Conservation (phyloP, 1,140 invertebrate genomes). For the Heliconius congener region DNA sequence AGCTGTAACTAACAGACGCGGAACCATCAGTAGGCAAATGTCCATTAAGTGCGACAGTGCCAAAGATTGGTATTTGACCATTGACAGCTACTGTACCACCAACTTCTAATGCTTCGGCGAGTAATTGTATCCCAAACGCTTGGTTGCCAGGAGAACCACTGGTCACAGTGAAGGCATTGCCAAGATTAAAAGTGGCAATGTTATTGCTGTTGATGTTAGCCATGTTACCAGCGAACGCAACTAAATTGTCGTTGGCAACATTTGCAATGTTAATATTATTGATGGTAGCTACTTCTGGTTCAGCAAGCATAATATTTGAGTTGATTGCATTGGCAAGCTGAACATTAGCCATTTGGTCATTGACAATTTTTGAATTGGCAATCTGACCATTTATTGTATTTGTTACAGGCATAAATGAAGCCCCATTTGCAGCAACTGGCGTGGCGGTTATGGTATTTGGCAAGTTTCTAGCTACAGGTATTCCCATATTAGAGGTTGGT, state of each 20-base stretch:
- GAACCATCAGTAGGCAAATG: slow-evolving; percentile 57
- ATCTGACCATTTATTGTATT: background rate
- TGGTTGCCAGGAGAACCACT: slow-evolving; percentile 45
- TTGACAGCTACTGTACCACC: slow-evolving; percentile 55
- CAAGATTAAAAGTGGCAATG: slow-evolving; percentile 53
- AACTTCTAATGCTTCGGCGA: slow-evolving; percentile 62
- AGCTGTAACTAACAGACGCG: slow-evolving; percentile 55
- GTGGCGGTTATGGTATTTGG: slow-evolving; percentile 11
- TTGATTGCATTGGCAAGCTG: slow-evolving; percentile 31
- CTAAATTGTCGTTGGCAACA: slow-evolving; percentile 27
- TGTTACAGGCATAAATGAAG: background rate
- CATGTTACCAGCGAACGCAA: slow-evolving; percentile 36
- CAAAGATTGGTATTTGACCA: slow-evolving; percentile 61
- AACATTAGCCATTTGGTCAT: slow-evolving; percentile 21
- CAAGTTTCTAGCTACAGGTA: slow-evolving; percentile 11
- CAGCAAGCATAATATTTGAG: slow-evolving; percentile 17
- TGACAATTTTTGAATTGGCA: background rate
- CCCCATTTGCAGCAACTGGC: slow-evolving; percentile 21
- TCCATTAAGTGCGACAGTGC: slow-evolving; percentile 56
- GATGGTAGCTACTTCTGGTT: slow-evolving; percentile 10
- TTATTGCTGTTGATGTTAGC: slow-evolving; percentile 46
- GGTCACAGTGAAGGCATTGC: slow-evolving; percentile 49
- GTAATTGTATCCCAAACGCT: slow-evolving; percentile 54
- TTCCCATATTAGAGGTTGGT: slow-evolving; percentile 20
- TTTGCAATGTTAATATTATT: slow-evolving; percentile 40